Base-by-base conservation (phyloP, 2,797 vertebrate species). In the Dermochelys coriacea region DNA sequence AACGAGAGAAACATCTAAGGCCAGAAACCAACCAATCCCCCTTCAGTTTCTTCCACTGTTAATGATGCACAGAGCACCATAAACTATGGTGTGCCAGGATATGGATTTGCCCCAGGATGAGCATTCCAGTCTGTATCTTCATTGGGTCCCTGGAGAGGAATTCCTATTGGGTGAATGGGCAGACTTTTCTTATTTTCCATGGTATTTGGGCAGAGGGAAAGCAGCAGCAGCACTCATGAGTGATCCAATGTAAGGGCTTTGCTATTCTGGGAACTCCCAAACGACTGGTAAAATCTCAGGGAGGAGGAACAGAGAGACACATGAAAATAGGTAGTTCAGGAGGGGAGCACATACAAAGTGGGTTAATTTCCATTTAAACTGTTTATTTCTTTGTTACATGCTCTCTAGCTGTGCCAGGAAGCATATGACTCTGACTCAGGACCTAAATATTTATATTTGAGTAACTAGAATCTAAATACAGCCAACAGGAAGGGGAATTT, bases 381-480 rank as follows among this genome's bases (percentile, higher is more conserved):
- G 77, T 51, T 59, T 88, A 41, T 59, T 79, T 59, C 18, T 47
- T 81, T 50, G 14, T 50, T 77, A 41, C 64, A 4, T 3, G n/a
- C 51, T 75, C 18, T 37, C 0, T 1, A 7, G 51, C 81, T 41
- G 80, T 80, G 5, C 12, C 16, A 29, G 82, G 52, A 89, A 85
- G 57, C 49, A 12, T 78, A 80, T 21, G 47, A 16, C 55, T 41
- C 81, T 37, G 96, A 97, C 84, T 96, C 93, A 96, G 12, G 5
- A 86, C 18, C 12, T 47, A 49, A 77, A 49, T 0, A 55, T 47
- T 29, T 52, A 21, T 49, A 85, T 78, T 15, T 47, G 31, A 89
- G 84, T 59, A 96, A 89, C 71, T 93, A 4, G 83, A 50, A 78
- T 86, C 27, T 64, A 64, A n/a, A 68, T 86, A n/a, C 2, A 89